Conservation (phyloP, 2,113 vertebrate species). For the Archocentrus centrarchus region DNA sequence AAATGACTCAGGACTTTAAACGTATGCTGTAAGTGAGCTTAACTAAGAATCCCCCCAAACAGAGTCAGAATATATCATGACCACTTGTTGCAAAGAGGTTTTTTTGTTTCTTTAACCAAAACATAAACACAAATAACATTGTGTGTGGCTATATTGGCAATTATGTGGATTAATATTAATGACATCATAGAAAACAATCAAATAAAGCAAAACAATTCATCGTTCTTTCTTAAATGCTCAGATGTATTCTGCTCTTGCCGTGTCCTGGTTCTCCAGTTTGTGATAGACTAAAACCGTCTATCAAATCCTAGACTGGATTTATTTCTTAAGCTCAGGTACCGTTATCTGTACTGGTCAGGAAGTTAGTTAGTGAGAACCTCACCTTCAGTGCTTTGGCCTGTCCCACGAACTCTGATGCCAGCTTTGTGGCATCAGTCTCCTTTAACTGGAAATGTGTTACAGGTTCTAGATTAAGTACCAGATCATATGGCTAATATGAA, state of each 20-base stretch:
- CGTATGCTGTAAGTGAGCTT: not conserved
- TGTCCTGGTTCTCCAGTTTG: not conserved
- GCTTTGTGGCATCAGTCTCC: not conserved
- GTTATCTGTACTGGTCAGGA: accelerated
- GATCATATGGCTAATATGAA: not conserved
- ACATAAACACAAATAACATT: too few relatives aligned
- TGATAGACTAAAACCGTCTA: not conserved
- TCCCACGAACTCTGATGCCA: not conserved
- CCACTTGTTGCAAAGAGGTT: not conserved
- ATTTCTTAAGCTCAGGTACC: too few relatives aligned
- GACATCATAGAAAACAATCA: too few relatives aligned
- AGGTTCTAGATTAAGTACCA: not conserved
- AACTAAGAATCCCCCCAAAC: not conserved
- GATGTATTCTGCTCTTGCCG: not conserved
- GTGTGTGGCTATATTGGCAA: too few relatives aligned
- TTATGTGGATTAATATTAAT: too few relatives aligned
- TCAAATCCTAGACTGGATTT: too few relatives aligned
- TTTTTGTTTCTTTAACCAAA: not conserved
- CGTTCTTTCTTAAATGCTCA: not conserved
- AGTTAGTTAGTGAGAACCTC: accelerated
- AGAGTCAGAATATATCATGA: not conserved
- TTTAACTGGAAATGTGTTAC: not conserved
- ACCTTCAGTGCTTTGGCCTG: not conserved
- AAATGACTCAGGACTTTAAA: conserved; percentile 9
- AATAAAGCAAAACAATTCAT: not conserved